Conservation (phyloP, 2,888 invertebrate species). For the Cataglyphis cursor region DNA sequence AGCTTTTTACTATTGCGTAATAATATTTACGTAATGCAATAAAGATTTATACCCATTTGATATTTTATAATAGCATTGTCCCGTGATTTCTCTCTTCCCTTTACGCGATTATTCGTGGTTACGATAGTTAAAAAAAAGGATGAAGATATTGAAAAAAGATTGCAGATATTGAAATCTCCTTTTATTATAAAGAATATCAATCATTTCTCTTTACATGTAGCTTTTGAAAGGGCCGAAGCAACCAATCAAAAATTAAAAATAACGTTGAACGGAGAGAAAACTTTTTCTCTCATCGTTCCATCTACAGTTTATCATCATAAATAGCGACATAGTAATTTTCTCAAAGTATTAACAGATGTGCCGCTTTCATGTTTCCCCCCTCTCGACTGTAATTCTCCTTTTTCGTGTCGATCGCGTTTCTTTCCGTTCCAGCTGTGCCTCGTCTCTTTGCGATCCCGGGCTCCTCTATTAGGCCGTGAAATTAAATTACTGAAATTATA, state of each 20-base stretch:
- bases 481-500: conserved; percentile 82
- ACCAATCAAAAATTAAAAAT: conserved; percentile 10
- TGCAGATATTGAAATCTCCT: background rate
- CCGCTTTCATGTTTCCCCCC: background rate
- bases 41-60: conserved; percentile 8
- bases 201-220: background rate
- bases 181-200: background rate
- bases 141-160: background rate
- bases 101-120: background rate
- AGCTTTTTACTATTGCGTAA: conserved; percentile 10
- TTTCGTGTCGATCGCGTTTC: conserved; percentile 24
- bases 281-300: background rate
- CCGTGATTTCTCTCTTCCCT: background rate
- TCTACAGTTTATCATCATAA: conserved; percentile 15
- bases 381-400: background rate
- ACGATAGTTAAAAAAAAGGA: background rate
- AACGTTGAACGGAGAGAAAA: background rate
- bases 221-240: background rate
- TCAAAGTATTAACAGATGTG: conserved; percentile 24
- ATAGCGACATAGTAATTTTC: conserved; percentile 28
- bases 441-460: conserved; percentile 21
- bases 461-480: conserved; percentile 75
- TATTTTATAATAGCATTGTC: conserved; percentile 24
- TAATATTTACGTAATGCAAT: conserved; percentile 24
- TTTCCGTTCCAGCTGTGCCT: conserved; percentile 40